phyloP scores from a whole-genome alignment of 2,888 invertebrate genomes.

The Therioaphis trifolii region DNA sequence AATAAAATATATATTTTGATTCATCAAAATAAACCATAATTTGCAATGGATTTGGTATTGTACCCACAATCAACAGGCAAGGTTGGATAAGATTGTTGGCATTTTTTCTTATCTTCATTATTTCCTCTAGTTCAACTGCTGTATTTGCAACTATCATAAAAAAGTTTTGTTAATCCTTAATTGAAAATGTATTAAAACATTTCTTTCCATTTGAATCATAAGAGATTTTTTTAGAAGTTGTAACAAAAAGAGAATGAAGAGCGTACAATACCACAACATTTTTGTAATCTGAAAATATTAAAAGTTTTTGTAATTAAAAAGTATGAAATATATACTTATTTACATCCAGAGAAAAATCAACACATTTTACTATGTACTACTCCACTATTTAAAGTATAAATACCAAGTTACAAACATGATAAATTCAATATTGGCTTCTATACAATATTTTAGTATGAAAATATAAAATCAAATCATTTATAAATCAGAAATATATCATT shows the following conservation, averaged over 20 bases:
- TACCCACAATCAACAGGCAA: neutral
- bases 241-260: neutral
- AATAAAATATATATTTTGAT: conserved; percentile 8
- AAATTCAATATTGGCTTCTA: too few relatives aligned
- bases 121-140: conserved; percentile 1
- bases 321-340: too few relatives aligned
- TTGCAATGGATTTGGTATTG: neutral
- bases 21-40: conserved; percentile 10
- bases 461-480: too few relatives aligned
- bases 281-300: conserved; percentile 2
- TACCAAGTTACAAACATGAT: too few relatives aligned
- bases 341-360: too few relatives aligned
- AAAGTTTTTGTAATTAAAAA: too few relatives aligned
- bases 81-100: neutral
- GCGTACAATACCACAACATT: neutral
- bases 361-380: too few relatives aligned
- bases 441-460: too few relatives aligned
- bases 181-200: conserved; percentile 5
- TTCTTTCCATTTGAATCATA: neutral
- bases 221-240: neutral
- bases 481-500: too few relatives aligned
- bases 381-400: too few relatives aligned
- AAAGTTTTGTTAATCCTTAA: neutral
- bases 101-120: neutral
- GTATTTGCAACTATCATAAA: conserved; percentile 4